These are phyloP conservation scores for Epinotia ramella DNA, from an alignment of 2,888 invertebrate species.

Conservation along the genomic window DNA sequence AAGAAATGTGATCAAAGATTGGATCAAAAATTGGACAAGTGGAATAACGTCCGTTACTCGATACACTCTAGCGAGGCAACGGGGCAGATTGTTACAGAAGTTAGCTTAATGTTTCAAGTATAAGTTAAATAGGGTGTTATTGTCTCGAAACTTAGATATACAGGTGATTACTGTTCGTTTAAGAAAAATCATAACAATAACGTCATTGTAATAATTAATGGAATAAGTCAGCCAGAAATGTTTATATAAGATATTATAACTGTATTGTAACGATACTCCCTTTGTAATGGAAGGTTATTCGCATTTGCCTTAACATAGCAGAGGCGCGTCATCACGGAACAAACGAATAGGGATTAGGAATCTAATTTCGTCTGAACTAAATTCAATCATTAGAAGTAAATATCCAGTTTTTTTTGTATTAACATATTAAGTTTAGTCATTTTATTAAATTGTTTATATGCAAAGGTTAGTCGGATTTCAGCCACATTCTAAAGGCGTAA, in stretches of 20 bases:
- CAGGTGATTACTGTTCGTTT: neutral
- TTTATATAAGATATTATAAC: neutral
- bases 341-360: neutral
- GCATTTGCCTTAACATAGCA: neutral
- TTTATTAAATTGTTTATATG: neutral
- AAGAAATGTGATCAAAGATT: no score
- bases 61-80: neutral
- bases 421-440: neutral
- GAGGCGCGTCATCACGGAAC: neutral
- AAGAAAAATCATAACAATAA: neutral
- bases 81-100: neutral
- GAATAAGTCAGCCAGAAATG: neutral
- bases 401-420: neutral
- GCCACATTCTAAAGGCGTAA: neutral
- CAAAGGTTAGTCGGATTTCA: neutral
- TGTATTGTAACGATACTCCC: neutral
- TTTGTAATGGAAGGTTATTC: neutral
- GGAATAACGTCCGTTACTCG: no score
- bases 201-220: neutral
- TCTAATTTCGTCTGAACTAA: neutral
- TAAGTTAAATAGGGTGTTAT: neutral
- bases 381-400: neutral
- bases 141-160: slow-evolving; percentile 11
- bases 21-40: no score
- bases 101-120: slow-evolving; percentile 3